A percentile compares a stretch with the other conserved stretches of the same genome.
Evolutionary conservation across 2,797 vertebrate species (phyloP).

Genomic region (Sorex maritimensis): DNA sequence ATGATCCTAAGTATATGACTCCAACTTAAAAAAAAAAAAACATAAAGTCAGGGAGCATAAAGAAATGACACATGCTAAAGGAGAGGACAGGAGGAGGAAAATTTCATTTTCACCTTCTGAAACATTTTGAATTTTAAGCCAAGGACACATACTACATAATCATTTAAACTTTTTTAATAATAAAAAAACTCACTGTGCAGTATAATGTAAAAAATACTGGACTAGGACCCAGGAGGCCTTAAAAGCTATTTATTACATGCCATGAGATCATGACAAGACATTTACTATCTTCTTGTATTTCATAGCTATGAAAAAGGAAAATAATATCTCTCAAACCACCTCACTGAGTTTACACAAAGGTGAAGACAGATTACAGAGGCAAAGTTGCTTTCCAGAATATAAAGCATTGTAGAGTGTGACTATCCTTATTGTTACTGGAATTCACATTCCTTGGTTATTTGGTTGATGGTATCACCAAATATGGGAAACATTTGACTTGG

Average conservation of each 20-base stretch:
- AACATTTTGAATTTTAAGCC: slow-evolving; percentile 54
- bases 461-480: slow-evolving; percentile 22
- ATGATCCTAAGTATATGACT: not conserved
- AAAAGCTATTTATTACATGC: slow-evolving; percentile 16
- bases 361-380: slow-evolving; percentile 63
- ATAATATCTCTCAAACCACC: slow-evolving; percentile 58
- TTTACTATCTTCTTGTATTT: slow-evolving; percentile 72
- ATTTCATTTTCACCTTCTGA: not conserved
- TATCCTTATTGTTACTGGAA: slow-evolving; percentile 64
- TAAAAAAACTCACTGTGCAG: not conserved
- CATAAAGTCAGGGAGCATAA: not conserved
- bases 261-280: slow-evolving; percentile 76
- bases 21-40: not conserved
- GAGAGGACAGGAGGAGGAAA: not conserved
- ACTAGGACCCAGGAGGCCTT: not conserved
- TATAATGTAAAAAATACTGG: not conserved
- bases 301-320: slow-evolving; percentile 70
- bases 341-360: slow-evolving; percentile 66
- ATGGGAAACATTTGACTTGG: not conserved
- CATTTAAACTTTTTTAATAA: not conserved
- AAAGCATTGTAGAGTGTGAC: slow-evolving; percentile 57
- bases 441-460: slow-evolving; percentile 40
- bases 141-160: not conserved
- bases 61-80: not conserved
- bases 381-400: slow-evolving; percentile 44